Conservation (phyloP, 2,113 vertebrate species). For the Sebastes schlegelii region DNA sequence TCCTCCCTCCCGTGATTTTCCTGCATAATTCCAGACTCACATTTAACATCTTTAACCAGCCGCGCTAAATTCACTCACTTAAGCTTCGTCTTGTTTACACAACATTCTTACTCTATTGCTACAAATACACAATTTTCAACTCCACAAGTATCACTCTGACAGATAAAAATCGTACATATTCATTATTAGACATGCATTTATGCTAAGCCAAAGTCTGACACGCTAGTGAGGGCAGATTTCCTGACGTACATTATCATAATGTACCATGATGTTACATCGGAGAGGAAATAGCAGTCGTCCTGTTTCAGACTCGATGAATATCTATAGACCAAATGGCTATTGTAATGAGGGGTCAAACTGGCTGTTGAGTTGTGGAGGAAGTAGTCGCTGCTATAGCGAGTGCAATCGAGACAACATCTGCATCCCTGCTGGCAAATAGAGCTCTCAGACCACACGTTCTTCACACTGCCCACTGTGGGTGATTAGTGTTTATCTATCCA, state of each 20-base stretch:
- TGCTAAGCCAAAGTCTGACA: constrained; percentile 36
- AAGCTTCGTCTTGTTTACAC: constrained; percentile 36
- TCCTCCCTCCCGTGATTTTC: constrained; percentile 35
- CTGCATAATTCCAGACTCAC: constrained; percentile 31
- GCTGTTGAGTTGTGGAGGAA: constrained; percentile 20
- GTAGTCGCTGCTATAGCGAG: constrained; percentile 16
- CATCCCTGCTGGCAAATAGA: constrained; percentile 32
- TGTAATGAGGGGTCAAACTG: constrained; percentile 42
- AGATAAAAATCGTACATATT: constrained; percentile 34
- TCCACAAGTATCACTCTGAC: neutral
- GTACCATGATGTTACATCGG: constrained; percentile 27
- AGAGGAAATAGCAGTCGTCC: neutral
- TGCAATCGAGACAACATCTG: constrained; percentile 49
- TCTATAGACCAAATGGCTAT: constrained; percentile 11
- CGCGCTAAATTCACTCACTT: constrained; percentile 35
- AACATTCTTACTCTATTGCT: constrained; percentile 17
- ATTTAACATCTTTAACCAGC: constrained; percentile 61
- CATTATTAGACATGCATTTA: constrained; percentile 46
- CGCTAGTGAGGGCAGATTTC: constrained; percentile 26
- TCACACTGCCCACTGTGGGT: constrained; percentile 35
- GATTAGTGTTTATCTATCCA: constrained; percentile 43
- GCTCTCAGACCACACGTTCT: constrained; percentile 11
- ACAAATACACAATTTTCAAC: constrained; percentile 13
- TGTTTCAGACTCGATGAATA: constrained; percentile 25
- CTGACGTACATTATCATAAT: constrained; percentile 32